Percentiles rank a stretch among this genome's conserved stretches.
phyloP scores from a whole-genome alignment of 2,113 vertebrate genomes.

The Suncus etruscus region DNA sequence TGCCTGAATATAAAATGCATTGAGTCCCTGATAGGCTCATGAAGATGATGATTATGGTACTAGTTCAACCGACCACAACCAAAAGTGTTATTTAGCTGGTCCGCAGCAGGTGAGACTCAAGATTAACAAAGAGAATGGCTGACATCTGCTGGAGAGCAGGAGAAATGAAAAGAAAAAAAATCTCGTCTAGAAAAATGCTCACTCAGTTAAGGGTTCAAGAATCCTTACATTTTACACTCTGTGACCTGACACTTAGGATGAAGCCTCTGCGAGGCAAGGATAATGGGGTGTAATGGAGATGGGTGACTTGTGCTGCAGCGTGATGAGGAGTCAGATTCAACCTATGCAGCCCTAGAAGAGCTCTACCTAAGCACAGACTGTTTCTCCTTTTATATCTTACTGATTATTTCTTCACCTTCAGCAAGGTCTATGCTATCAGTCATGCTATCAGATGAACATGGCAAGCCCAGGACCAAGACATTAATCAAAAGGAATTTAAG shows the following conservation, averaged over 20 bases:
- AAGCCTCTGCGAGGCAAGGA: not conserved
- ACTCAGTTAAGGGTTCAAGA: not conserved
- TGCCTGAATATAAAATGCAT: slow-evolving; percentile 11
- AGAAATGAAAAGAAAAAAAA: slow-evolving; percentile 31
- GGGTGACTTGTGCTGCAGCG: not conserved
- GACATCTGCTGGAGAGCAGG: slow-evolving; percentile 85
- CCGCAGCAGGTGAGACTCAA: not conserved
- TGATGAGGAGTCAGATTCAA: not conserved
- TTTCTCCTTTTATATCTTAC: not conserved
- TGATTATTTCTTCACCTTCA: not conserved
- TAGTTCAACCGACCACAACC: slow-evolving; percentile 44
- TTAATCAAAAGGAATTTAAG: not conserved
- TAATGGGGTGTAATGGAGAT: not conserved
- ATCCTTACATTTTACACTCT: not conserved
- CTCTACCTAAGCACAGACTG: not conserved
- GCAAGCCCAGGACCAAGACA: not conserved
- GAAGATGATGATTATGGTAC: slow-evolving; percentile 9
- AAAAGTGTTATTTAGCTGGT: slow-evolving; percentile 37
- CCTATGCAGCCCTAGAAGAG: not conserved
- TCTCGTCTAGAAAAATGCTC: not conserved
- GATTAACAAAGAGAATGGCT: slow-evolving; percentile 74
- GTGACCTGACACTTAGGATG: not conserved
- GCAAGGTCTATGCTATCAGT: not conserved
- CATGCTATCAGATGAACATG: not conserved
- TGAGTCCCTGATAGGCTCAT: not conserved